These are phyloP conservation scores for Panthera leo DNA, from an alignment of 2,113 vertebrate species.

Conservation along the genomic window DNA sequence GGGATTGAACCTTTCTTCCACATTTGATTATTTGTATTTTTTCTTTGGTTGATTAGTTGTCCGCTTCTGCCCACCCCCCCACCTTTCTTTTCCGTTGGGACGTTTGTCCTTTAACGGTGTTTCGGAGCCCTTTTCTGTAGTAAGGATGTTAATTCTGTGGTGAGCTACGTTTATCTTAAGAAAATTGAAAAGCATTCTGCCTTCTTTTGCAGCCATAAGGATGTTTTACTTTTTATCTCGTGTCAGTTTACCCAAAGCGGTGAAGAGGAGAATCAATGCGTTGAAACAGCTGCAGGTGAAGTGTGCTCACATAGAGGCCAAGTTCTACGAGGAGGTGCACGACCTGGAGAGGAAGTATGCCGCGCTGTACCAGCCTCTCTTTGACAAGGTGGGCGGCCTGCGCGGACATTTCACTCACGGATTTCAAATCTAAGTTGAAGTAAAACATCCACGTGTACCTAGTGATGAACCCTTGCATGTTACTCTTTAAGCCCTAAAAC, in stretches of 20 bases:
- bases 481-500: neutral
- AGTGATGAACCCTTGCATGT: rapidly evolving
- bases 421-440: too few relatives aligned
- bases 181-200: too few relatives aligned
- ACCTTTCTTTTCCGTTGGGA: neutral
- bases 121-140: neutral
- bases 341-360: constrained; percentile 97
- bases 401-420: neutral
- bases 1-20: neutral
- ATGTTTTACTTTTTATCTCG: neutral
- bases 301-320: constrained; percentile 96
- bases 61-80: too few relatives aligned
- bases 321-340: constrained; percentile 98
- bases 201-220: too few relatives aligned
- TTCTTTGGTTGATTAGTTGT: neutral
- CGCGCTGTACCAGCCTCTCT: constrained; percentile 94
- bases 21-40: neutral
- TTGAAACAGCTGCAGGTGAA: constrained; percentile 97
- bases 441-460: rapidly evolving
- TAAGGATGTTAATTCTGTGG: neutral
- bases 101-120: neutral
- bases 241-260: constrained; percentile 92
- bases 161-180: neutral
- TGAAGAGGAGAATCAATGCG: constrained; percentile 96
- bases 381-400: constrained; percentile 91